These are phyloP conservation scores for Brachyistius frenatus DNA, from an alignment of 2,113 vertebrate species.

Conservation along the genomic window DNA sequence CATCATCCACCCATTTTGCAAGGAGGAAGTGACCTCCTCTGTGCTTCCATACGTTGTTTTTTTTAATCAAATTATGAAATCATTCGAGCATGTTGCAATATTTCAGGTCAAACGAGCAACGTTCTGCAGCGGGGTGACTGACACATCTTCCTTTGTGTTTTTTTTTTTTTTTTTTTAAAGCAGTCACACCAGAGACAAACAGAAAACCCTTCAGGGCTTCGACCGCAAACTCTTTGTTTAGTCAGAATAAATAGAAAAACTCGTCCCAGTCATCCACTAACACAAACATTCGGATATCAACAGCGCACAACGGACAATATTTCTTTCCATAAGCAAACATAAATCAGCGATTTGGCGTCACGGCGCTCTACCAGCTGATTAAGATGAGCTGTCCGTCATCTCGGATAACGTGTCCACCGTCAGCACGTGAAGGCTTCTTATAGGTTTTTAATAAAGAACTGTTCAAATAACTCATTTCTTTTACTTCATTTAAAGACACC, in stretches of 20 bases:
- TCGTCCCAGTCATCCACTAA: not conserved
- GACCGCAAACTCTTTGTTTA: not conserved
- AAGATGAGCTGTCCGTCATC: not conserved
- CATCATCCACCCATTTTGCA: not conserved
- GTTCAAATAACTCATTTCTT: no score
- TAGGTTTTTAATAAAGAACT: no score
- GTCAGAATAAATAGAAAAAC: constrained; percentile 15
- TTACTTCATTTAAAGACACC: no score
- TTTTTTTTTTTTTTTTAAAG: not conserved
- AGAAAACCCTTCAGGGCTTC: constrained; percentile 12
- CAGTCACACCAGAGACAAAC: constrained; percentile 38
- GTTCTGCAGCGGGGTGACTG: not conserved
- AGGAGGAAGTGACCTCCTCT: constrained; percentile 52
- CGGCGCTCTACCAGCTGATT: not conserved
- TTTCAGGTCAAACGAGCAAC: constrained; percentile 7
- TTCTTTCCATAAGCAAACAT: not conserved
- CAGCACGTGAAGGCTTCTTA: not conserved
- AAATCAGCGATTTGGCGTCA: not conserved
- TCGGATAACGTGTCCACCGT: not conserved
- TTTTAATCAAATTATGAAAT: constrained; percentile 61
- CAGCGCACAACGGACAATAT: not conserved
- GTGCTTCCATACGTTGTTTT: constrained; percentile 36
- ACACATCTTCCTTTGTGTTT: not conserved
- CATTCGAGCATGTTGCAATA: constrained; percentile 46
- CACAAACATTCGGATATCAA: not conserved